Base-by-base conservation (phyloP, 2,888 invertebrate species). In the Thera britannica region DNA sequence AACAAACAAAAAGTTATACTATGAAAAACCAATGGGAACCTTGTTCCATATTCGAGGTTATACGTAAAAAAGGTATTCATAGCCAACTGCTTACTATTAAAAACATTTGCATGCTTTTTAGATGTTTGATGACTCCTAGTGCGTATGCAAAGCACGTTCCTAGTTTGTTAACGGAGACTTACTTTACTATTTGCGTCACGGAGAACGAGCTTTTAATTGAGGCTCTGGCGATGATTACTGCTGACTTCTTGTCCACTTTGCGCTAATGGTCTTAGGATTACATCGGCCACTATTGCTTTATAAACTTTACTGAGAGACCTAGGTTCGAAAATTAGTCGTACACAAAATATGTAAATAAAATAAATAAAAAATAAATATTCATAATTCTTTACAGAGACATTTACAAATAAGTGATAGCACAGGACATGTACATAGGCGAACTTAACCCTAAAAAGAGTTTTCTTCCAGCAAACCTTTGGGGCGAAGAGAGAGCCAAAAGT, bases 131-230 rank as follows among this genome's bases (percentile, higher is more conserved):
- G 71, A 71, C 81, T 83, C 80, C n/a, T 75, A 74, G 44, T 63
- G 69, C 73, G 83, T 84, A 90, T 85, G 85, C 88, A 69, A 77
- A 79, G 77, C 91, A 87, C 88, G 90, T 76, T 74, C 81, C 86
- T 83, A 86, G 86, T 89, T 86, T 87, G 89, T 88, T 85, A 87
- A 87, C 79, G 77, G 78, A 79, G 79, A 80, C 81, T 83, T 83
- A 80, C 75, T 83, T 84, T 85, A 83, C 83, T 83, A 84, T 84
- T 83, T 82, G 75, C 79, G 82, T 78, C 82, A 76, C 77, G 82
- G 75, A 77, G 75, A 67, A 74, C 77, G 77, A 79, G 75, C 72
- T 81, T 79, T 82, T 89, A 87, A 90, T 88, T 85, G 84, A 79
- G 79, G 77, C 73, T 77, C 71, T 77, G 79, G 79, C 79, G 83